A percentile compares a stretch with the other conserved stretches of the same genome.
Evolutionary conservation across 2,113 vertebrate genomes (phyloP).

Genomic region (Centropus unirufus): DNA sequence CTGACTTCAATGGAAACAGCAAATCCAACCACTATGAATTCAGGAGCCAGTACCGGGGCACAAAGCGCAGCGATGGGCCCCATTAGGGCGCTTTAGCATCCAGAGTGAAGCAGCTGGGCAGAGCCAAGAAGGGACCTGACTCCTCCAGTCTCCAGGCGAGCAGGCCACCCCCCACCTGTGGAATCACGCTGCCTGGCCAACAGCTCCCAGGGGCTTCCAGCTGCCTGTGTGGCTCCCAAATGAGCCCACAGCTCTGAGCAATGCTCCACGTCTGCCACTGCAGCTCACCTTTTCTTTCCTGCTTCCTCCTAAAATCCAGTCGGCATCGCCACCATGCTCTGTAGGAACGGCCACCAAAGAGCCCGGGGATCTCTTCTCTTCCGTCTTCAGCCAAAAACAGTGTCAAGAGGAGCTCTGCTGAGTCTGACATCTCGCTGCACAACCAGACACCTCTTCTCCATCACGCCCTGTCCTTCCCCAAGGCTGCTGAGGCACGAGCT

Average conservation of each 20-base stretch:
- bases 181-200: not conserved
- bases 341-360: not conserved
- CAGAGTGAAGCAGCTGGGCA: not conserved
- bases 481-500: not conserved
- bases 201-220: not conserved
- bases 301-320: not conserved
- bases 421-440: not conserved
- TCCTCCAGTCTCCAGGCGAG: not conserved
- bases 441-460: not conserved
- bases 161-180: fast-evolving
- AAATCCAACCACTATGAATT: not conserved
- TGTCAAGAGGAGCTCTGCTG: not conserved
- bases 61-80: fast-evolving
- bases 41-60: fast-evolving
- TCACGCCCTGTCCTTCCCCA: fast-evolving
- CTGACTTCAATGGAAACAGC: not conserved
- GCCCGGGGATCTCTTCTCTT: not conserved
- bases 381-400: not conserved
- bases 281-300: not conserved
- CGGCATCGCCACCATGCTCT: not conserved
- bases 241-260: fast-evolving
- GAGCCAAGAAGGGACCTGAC: fast-evolving
- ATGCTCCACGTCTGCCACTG: fast-evolving
- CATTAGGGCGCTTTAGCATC: fast-evolving
- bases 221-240: fast-evolving